phyloP scores from a whole-genome alignment of 2,797 vertebrate genomes.

The Scleropages formosus region DNA sequence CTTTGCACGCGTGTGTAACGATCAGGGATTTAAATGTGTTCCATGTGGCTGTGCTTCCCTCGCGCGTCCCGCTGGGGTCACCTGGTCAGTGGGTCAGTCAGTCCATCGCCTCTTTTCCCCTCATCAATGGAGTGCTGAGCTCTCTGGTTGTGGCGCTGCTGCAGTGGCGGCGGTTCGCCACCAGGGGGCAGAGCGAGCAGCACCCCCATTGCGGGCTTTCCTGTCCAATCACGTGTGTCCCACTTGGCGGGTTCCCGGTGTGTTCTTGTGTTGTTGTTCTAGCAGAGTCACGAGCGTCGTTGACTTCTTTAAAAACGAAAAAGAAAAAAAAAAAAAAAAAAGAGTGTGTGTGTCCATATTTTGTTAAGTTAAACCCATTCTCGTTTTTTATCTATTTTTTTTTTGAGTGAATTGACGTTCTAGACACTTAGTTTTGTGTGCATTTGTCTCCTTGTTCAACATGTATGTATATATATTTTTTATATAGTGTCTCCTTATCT shows the following conservation, averaged over 20 bases:
- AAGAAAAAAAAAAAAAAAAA: neutral
- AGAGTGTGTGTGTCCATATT: conserved; percentile 62
- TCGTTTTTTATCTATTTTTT: conserved; percentile 42
- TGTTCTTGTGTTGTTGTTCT: conserved; percentile 43
- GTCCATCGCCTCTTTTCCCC: neutral
- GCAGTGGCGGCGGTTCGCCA: conserved; percentile 38
- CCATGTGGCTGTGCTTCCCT: conserved; percentile 22
- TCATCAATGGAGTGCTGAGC: neutral
- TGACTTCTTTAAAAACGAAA: conserved; percentile 46
- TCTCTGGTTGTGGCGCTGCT: conserved; percentile 33
- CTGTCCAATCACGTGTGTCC: conserved; percentile 31
- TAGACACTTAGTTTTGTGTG: conserved; percentile 56
- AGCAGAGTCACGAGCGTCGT: conserved; percentile 48
- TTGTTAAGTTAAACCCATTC: conserved; percentile 47
- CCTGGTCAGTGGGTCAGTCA: neutral
- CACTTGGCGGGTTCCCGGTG: conserved; percentile 13
- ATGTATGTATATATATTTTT: conserved; percentile 59
- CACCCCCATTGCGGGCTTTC: conserved; percentile 31
- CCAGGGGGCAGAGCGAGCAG: conserved; percentile 34
- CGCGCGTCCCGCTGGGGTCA: conserved; percentile 4
- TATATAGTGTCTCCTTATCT: conserved; percentile 71
- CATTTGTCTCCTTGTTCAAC: conserved; percentile 50
- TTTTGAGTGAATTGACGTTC: conserved; percentile 58
- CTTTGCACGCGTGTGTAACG: conserved; percentile 49
- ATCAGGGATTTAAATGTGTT: conserved; percentile 56